A percentile compares a stretch with the other conserved stretches of the same genome.
Evolutionary conservation across 2,888 invertebrate species (phyloP).

Genomic region (Chelonus formosanus): DNA sequence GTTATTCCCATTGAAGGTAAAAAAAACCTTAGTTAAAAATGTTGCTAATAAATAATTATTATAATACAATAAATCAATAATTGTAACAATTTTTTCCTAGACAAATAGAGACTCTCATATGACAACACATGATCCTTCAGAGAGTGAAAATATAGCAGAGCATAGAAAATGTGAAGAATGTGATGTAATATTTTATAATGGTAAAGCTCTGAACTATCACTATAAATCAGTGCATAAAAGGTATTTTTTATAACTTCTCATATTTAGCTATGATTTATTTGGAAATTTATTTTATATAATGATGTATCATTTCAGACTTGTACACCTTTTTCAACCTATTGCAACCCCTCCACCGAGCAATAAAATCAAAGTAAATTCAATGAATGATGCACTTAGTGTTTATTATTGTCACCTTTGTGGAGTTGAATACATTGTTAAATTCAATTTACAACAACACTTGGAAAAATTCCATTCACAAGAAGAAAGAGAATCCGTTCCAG

Average conservation of each 20-base stretch:
- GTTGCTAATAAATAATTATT: too few species aligned
- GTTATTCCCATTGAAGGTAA: constrained; percentile 74
- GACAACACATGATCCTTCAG: constrained; percentile 64
- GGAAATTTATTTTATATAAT: constrained; percentile 8
- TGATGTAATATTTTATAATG: constrained; percentile 68
- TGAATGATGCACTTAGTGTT: constrained; percentile 67
- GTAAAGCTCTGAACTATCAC: constrained; percentile 71
- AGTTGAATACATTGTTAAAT: constrained; percentile 74
- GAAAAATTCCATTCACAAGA: constrained; percentile 63
- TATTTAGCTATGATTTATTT: neutral
- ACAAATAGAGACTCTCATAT: constrained; percentile 71
- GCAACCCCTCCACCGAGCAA: constrained; percentile 68
- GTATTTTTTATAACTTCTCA: constrained; percentile 46
- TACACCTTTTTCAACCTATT: constrained; percentile 64
- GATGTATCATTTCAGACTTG: constrained; percentile 54
- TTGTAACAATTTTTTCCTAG: constrained; percentile 51
- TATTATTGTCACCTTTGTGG: constrained; percentile 72
- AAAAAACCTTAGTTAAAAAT: too few species aligned
- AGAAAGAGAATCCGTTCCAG: constrained; percentile 65
- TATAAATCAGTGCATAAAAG: constrained; percentile 66
- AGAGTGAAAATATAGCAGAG: constrained; percentile 44
- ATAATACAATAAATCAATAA: too few species aligned
- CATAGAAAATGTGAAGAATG: constrained; percentile 68
- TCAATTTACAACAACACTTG: constrained; percentile 69
- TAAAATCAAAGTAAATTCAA: constrained; percentile 67